Evolutionary conservation across 2,888 invertebrate species (phyloP).

Genomic region (Synanthedon vespiformis): DNA sequence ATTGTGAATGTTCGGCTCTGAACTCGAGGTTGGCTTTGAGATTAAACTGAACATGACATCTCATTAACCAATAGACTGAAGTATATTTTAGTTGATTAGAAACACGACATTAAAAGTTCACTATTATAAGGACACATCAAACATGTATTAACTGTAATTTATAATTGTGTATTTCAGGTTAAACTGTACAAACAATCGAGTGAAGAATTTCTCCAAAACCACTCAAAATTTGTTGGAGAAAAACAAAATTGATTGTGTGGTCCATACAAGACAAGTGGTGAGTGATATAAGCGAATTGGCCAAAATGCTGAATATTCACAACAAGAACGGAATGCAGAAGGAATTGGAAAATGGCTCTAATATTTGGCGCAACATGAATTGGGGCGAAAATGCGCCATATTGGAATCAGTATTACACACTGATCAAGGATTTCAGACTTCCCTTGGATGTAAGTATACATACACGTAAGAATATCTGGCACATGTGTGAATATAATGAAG

Average conservation of each 20-base stretch:
- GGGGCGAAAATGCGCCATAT: constrained; percentile 60
- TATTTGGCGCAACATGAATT: constrained; percentile 51
- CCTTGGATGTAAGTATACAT: constrained; percentile 39
- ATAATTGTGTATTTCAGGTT: constrained; percentile 27
- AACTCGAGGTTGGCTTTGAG: no score
- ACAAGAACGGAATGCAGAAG: constrained; percentile 16
- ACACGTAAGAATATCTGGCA: no score
- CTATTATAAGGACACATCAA: neutral
- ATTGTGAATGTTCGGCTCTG: no score
- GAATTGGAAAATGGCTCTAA: constrained; percentile 12
- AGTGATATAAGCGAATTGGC: constrained; percentile 44
- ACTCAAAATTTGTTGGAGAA: constrained; percentile 47
- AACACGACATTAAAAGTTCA: neutral
- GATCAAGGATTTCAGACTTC: constrained; percentile 47
- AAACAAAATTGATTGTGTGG: constrained; percentile 34
- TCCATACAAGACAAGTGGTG: constrained; percentile 43
- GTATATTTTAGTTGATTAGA: no score
- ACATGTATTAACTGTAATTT: neutral
- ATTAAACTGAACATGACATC: no score
- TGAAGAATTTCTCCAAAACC: constrained; percentile 50
- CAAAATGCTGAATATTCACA: constrained; percentile 38
- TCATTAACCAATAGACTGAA: no score
- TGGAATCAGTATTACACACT: constrained; percentile 60
- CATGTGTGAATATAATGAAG: no score
- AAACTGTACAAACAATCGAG: constrained; percentile 50